Evolutionary conservation across 2,888 invertebrate genomes (phyloP).

Genomic region (Poecilus cupreus): DNA sequence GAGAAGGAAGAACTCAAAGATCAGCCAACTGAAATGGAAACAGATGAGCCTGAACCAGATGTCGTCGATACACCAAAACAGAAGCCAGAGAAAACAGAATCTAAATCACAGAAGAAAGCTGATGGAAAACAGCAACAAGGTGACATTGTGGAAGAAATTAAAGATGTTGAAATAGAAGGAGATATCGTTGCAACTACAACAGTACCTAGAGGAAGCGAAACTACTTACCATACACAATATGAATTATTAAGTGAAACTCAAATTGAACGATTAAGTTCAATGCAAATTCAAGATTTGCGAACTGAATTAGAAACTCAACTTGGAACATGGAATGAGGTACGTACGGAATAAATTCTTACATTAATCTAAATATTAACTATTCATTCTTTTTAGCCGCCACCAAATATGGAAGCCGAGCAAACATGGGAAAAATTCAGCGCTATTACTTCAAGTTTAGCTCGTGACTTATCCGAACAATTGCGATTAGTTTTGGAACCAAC

Average conservation of each 20-base stretch:
- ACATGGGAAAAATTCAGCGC: conserved; percentile 80
- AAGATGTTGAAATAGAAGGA: conserved; percentile 83
- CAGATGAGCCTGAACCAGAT: conserved; percentile 72
- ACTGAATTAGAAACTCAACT: conserved; percentile 74
- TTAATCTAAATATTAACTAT: neutral
- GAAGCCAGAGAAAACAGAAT: conserved; percentile 73
- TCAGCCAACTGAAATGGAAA: conserved; percentile 75
- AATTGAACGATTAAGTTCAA: conserved; percentile 65
- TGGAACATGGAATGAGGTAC: conserved; percentile 73
- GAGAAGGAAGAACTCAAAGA: conserved; percentile 76
- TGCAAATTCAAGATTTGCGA: conserved; percentile 73
- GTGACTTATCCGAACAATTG: conserved; percentile 94
- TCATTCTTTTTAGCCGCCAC: conserved; percentile 67
- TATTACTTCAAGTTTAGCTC: conserved; percentile 79
- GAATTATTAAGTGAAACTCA: conserved; percentile 64
- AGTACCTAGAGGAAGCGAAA: conserved; percentile 82
- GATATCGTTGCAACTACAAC: conserved; percentile 80
- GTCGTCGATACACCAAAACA: conserved; percentile 67
- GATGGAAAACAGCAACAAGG: conserved; percentile 72
- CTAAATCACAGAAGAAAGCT: conserved; percentile 72
- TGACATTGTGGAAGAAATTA: conserved; percentile 68
- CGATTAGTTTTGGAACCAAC: conserved; percentile 97
- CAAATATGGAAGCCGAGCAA: conserved; percentile 72
- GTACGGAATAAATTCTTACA: conserved; percentile 10
- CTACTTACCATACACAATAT: conserved; percentile 84